Conservation (phyloP, 2,113 vertebrate species). For the Mustela nigripes region DNA sequence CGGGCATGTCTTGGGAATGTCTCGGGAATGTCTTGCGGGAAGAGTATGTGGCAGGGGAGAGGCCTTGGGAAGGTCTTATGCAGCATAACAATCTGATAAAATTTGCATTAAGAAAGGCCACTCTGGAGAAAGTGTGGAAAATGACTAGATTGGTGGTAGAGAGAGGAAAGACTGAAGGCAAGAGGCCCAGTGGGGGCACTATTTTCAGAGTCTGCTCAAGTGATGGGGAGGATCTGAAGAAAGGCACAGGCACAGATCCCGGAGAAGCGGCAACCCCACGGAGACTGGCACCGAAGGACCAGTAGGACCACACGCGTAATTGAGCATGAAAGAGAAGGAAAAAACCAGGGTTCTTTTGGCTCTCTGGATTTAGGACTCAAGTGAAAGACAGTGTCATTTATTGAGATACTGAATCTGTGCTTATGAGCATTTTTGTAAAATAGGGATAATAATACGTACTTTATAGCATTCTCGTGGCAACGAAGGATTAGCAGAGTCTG, state of each 20-base stretch:
- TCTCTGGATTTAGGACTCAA: neutral
- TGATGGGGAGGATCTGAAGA: neutral
- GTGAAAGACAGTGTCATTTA: neutral
- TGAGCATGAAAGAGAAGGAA: neutral
- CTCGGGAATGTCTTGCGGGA: neutral
- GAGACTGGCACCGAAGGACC: neutral
- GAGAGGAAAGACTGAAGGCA: neutral
- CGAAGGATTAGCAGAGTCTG: neutral
- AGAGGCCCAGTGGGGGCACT: neutral
- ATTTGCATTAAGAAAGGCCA: neutral
- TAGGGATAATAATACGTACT: neutral
- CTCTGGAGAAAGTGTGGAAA: neutral
- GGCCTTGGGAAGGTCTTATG: neutral
- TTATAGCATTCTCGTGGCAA: neutral
- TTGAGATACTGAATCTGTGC: neutral
- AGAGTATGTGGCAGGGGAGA: neutral
- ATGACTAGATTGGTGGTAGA: neutral
- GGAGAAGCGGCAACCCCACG: neutral
- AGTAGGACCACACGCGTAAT: neutral
- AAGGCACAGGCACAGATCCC: neutral
- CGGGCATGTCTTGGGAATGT: neutral
- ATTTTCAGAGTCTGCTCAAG: neutral
- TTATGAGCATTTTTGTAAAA: constrained; percentile 14
- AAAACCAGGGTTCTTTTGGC: neutral
- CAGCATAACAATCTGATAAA: neutral